phyloP scores from a whole-genome alignment of 2,113 vertebrate genomes.

The Tauraco erythrolophus region DNA sequence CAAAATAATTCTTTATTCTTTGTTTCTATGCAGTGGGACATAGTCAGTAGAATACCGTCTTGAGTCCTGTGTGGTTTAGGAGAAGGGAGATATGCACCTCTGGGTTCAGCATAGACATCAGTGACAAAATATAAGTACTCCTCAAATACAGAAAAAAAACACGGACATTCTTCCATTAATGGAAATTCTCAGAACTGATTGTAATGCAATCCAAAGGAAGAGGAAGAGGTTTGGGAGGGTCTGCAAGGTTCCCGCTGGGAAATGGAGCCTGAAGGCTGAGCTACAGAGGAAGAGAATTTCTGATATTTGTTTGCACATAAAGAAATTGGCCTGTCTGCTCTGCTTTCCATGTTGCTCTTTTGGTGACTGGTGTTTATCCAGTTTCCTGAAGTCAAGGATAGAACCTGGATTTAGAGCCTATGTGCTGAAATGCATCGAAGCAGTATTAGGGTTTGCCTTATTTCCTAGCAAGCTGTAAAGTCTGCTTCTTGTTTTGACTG shows the following conservation, averaged over 20 bases:
- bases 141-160: not conserved
- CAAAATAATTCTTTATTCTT: not conserved
- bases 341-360: not conserved
- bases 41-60: not conserved
- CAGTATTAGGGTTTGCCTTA: not conserved
- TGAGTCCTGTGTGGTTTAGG: not conserved
- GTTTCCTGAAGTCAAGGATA: constrained; percentile 27
- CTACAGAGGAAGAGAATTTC: not conserved
- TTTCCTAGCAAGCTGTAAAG: not conserved
- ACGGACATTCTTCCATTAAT: not conserved
- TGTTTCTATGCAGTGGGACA: not conserved
- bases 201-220: not conserved
- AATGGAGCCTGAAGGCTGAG: not conserved
- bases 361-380: not conserved
- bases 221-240: not conserved
- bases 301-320: not conserved
- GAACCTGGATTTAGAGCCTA: not conserved
- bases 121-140: not conserved
- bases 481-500: constrained; percentile 23
- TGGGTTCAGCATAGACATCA: fast-evolving
- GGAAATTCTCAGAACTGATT: not conserved
- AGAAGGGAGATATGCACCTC: not conserved
- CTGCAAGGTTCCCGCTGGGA: not conserved
- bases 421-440: not conserved
- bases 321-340: not conserved